Percentiles rank a stretch among this genome's conserved stretches.
phyloP scores from a whole-genome alignment of 1,140 invertebrate genomes.

The Megathymus violae region DNA sequence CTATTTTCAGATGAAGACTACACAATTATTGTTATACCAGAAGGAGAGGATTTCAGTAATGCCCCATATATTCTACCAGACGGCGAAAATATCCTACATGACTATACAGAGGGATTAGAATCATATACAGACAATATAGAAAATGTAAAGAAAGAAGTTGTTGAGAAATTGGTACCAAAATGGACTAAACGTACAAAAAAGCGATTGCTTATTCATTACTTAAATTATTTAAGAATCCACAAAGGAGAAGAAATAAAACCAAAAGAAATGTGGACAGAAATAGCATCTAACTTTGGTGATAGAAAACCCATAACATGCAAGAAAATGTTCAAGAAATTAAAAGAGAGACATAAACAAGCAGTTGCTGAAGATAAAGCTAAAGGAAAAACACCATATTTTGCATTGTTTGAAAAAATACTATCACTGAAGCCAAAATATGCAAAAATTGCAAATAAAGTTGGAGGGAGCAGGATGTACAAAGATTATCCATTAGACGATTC shows the following conservation, averaged over 20 bases:
- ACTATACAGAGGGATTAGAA: slow-evolving; percentile 21
- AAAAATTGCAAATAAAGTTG: slow-evolving; percentile 42
- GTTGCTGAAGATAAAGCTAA: slow-evolving; percentile 37
- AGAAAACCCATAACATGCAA: slow-evolving; percentile 61
- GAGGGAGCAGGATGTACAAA: slow-evolving; percentile 53
- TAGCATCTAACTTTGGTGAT: slow-evolving; percentile 55
- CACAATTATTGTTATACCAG: slow-evolving; percentile 74
- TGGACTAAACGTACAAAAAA: slow-evolving; percentile 69
- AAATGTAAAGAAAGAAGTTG: slow-evolving; percentile 6
- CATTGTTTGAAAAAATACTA: slow-evolving; percentile 58
- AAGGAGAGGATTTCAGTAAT: slow-evolving; percentile 60
- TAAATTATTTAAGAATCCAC: slow-evolving; percentile 61
- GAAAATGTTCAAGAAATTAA: slow-evolving; percentile 65
- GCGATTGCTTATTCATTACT: slow-evolving; percentile 54
- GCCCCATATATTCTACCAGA: slow-evolving; percentile 45
- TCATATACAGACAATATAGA: slow-evolving; percentile 14
- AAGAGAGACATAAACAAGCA: slow-evolving; percentile 50
- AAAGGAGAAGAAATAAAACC: slow-evolving; percentile 56
- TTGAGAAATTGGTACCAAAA: slow-evolving; percentile 42
- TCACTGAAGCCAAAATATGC: slow-evolving; percentile 57
- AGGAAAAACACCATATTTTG: slow-evolving; percentile 49
- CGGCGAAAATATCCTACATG: neutral
- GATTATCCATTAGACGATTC: slow-evolving; percentile 55
- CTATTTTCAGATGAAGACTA: slow-evolving; percentile 71
- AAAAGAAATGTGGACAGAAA: slow-evolving; percentile 71